Percentiles rank a stretch among this genome's conserved stretches.
These are phyloP conservation scores for Phylloscopus whistleri DNA, from an alignment of 2,113 vertebrate genomes.

Conservation along the genomic window DNA sequence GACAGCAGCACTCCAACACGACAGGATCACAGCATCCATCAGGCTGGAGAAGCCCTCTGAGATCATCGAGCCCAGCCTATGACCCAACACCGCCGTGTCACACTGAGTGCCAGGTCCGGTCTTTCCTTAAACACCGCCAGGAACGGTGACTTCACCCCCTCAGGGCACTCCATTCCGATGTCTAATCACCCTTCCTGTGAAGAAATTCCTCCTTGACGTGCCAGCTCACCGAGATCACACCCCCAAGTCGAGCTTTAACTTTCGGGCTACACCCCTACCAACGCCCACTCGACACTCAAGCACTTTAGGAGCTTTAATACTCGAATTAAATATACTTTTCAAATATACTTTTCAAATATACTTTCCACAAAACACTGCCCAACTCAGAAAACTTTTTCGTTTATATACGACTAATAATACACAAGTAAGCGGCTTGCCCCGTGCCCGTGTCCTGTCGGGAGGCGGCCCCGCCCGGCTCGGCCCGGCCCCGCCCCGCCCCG, in stretches of 20 bases:
- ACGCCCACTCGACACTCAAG: accelerated
- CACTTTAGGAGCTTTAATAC: accelerated
- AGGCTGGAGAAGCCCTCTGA: neutral
- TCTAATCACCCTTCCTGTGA: neutral
- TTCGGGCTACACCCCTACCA: neutral
- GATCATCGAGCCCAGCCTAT: neutral
- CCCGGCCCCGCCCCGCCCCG: neutral
- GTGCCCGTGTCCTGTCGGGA: neutral
- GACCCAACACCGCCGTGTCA: neutral
- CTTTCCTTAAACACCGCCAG: neutral
- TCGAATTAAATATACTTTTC: neutral
- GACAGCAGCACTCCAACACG: neutral
- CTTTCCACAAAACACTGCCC: accelerated
- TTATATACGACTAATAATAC: accelerated
- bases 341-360: accelerated
- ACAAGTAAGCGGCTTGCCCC: accelerated
- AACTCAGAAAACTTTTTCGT: accelerated
- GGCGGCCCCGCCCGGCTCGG: neutral
- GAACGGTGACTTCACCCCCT: neutral
- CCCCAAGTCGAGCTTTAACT: neutral
- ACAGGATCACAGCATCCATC: neutral
- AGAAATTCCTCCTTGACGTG: neutral
- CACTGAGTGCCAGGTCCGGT: accelerated
- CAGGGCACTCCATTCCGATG: neutral
- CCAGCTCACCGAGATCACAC: neutral